Conservation (phyloP, 2,797 vertebrate species). For the Myotis pilosus region DNA sequence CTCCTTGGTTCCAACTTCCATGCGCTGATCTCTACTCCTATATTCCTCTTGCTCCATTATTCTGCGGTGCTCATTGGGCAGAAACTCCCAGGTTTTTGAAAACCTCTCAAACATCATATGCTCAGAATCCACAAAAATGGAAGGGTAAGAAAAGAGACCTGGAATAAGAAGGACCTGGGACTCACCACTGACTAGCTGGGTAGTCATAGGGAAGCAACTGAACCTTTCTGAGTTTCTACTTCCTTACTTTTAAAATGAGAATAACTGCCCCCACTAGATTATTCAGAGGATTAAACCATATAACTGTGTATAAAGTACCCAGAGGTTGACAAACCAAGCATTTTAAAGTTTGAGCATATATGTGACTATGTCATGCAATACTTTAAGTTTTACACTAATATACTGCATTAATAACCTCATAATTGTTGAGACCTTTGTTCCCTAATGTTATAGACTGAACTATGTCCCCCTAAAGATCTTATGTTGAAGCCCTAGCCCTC, state of each 20-base stretch:
- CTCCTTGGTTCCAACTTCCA: neutral
- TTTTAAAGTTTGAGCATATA: neutral
- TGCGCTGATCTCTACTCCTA: neutral
- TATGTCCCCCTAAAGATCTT: neutral
- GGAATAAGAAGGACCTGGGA: neutral
- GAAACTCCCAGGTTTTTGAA: neutral
- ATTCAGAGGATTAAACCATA: neutral
- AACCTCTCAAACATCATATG: neutral
- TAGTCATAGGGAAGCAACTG: neutral
- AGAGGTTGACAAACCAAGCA: neutral
- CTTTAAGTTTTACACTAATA: neutral
- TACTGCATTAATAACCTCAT: neutral
- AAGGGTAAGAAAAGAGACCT: neutral
- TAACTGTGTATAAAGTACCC: neutral
- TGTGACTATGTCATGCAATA: neutral
- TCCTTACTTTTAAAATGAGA: slow-evolving; percentile 11
- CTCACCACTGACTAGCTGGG: neutral
- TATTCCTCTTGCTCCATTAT: neutral
- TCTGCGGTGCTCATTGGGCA: neutral
- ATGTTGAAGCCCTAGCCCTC: neutral
- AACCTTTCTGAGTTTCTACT: neutral
- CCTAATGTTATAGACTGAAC: neutral
- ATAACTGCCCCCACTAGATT: neutral
- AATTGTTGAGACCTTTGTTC: neutral
- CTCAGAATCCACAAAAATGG: neutral